These are phyloP conservation scores for Podiceps cristatus DNA, from an alignment of 2,113 vertebrate genomes.

Conservation along the genomic window DNA sequence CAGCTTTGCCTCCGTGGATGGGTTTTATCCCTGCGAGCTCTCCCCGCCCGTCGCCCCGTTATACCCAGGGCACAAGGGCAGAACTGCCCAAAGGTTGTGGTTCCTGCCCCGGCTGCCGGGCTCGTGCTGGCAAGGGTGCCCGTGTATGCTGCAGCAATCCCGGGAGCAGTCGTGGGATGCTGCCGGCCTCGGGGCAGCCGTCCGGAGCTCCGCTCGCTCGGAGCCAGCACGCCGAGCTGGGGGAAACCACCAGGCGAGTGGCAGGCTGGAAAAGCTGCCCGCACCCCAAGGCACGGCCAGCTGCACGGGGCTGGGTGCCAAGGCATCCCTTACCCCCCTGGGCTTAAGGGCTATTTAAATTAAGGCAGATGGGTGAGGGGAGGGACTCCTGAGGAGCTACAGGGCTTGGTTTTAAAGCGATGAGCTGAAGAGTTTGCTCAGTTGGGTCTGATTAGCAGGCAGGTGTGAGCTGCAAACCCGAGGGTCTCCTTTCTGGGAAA, in stretches of 20 bases:
- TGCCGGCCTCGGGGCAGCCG: not conserved
- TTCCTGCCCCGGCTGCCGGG: not conserved
- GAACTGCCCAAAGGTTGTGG: accelerated
- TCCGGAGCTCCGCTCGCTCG: accelerated
- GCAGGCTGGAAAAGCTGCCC: not conserved
- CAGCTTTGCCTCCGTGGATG: not conserved
- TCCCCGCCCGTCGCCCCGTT: not conserved
- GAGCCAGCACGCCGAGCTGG: accelerated
- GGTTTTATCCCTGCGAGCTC: not conserved
- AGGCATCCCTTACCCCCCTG: not conserved
- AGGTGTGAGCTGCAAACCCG: not conserved
- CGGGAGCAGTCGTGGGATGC: accelerated
- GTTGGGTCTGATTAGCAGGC: accelerated
- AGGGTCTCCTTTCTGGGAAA: not conserved
- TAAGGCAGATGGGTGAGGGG: accelerated
- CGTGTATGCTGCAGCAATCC: accelerated
- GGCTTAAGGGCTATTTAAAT: not conserved
- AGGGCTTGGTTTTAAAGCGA: not conserved
- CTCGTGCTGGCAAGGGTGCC: accelerated
- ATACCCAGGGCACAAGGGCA: not conserved
- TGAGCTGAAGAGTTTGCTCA: accelerated
- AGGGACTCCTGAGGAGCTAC: not conserved
- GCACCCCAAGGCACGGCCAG: accelerated
- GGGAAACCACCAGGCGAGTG: accelerated
- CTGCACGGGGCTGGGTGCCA: not conserved